These are phyloP conservation scores for Carollia perspicillata DNA, from an alignment of 2,113 vertebrate genomes.

Conservation along the genomic window DNA sequence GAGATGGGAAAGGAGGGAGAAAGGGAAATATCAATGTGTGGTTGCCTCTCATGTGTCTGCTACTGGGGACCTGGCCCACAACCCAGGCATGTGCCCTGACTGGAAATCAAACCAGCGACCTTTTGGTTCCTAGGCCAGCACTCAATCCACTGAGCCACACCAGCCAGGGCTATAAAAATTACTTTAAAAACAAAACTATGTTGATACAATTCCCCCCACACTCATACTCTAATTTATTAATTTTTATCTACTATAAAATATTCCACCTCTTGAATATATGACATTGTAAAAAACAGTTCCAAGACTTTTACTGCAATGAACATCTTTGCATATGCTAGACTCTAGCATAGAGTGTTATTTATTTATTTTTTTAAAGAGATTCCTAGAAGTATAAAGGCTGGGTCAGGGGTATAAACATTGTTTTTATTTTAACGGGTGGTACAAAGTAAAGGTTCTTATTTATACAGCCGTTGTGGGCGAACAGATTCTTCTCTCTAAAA, in stretches of 20 bases:
- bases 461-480: neutral
- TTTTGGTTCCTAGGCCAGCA: too few relatives aligned
- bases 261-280: neutral
- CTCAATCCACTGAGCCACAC: too few relatives aligned
- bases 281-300: neutral
- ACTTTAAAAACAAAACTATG: neutral
- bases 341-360: neutral
- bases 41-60: too few relatives aligned
- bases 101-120: too few relatives aligned
- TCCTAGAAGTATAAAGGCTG: neutral
- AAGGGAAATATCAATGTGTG: too few relatives aligned
- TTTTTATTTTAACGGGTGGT: neutral
- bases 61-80: too few relatives aligned
- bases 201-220: neutral
- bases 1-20: too few relatives aligned
- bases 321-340: neutral
- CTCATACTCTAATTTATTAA: neutral
- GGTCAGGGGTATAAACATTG: neutral
- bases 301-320: neutral
- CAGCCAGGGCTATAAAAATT: neutral
- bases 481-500: neutral
- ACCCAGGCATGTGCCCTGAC: too few relatives aligned
- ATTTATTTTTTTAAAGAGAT: neutral
- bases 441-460: neutral
- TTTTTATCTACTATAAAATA: conserved; percentile 7